Evolutionary conservation across 2,888 invertebrate species (phyloP), one percentile per base, ranked within the genome.

Genomic region (Megamerina dolium): DNA sequence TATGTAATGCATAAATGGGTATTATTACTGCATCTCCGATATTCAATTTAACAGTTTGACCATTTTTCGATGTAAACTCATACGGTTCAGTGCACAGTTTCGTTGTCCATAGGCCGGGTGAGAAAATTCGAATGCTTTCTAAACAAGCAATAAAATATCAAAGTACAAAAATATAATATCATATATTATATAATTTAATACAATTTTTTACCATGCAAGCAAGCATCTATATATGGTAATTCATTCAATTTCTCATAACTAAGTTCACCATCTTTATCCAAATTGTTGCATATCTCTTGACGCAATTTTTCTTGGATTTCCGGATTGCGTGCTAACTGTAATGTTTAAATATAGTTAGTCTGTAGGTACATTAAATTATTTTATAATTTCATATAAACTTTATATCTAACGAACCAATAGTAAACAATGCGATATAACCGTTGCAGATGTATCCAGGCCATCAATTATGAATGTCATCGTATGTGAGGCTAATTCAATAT

Each of bases 401-500:
- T 20, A 33, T 16, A 26, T 4, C 21, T 30, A 34, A 40, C 51
- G 51, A 41, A 69, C 68, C 56, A 69, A 51, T 34, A 66, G 52
- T 18, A 72, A 51, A 16, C 66, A 66, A 30, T 64, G 63, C 0
- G 64, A 53, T 10, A 71, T 61, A 1, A 60, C 56, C 6, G 59
- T 53, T 17, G 68, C 64, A 3, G 72, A 63, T 12, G 72, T 70
- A 44, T 70, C 69, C 34, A 67, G 55, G 9, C 72, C 71, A 45
- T 71, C 71, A 12, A 69, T 53, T 47, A 72, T 59, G 38, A 71
- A 70, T 14, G 71, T 68, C 57, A 70, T 64, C 4, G 63, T 55
- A 48, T 68, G 66, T 2, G 68, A 65, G 2, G 58, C 56, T 17
- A 72, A 39, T 14, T 68, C 60, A 3, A 44, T 26, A 4, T 60